A percentile compares a stretch with the other conserved stretches of the same genome.
These are phyloP conservation scores for Drosophila triauraria DNA, from an alignment of 1,140 invertebrate species.

Conservation along the genomic window DNA sequence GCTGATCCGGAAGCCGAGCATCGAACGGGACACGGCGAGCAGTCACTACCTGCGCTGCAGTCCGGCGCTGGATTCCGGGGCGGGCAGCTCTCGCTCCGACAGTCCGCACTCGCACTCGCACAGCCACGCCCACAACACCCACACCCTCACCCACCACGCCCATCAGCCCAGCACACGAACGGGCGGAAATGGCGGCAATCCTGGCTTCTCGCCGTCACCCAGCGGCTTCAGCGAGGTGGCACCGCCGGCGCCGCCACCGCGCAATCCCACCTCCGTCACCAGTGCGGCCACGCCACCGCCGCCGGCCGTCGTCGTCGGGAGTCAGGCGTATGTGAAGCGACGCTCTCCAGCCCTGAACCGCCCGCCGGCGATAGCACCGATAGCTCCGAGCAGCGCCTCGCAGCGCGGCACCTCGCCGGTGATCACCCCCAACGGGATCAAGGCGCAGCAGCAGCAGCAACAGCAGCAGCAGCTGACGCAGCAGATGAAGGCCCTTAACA, in stretches of 20 bases:
- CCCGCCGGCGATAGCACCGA: slow-evolving; percentile 86
- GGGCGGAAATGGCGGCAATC: slow-evolving; percentile 85
- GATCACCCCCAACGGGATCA: slow-evolving; percentile 87
- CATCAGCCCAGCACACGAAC: slow-evolving; percentile 58
- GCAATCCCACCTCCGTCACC: slow-evolving; percentile 87
- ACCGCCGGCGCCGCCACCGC: slow-evolving; percentile 90
- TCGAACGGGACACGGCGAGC: slow-evolving; percentile 91
- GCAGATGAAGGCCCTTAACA: slow-evolving; percentile 93
- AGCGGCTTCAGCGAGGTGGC: slow-evolving; percentile 88
- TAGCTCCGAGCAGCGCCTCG: slow-evolving; percentile 86
- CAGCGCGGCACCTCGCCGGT: slow-evolving; percentile 91
- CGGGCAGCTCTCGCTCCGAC: slow-evolving; percentile 94
- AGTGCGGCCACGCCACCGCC: slow-evolving; percentile 90
- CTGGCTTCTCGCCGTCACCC: slow-evolving; percentile 88
- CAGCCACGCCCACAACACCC: slow-evolving; percentile 10
- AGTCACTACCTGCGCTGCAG: slow-evolving; percentile 89
- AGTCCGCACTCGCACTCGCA: slow-evolving; percentile 89
- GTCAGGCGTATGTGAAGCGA: slow-evolving; percentile 92
- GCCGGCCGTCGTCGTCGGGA: slow-evolving; percentile 87
- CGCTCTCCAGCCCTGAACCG: slow-evolving; percentile 90
- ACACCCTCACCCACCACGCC: slow-evolving; percentile 66
- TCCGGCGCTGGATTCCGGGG: slow-evolving; percentile 94
- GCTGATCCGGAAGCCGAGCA: slow-evolving; percentile 93
- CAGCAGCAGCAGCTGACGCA: slow-evolving; percentile 93
- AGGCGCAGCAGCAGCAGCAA: slow-evolving; percentile 92